phyloP scores from a whole-genome alignment of 2,797 vertebrate species.

The Saxicola maurus region DNA sequence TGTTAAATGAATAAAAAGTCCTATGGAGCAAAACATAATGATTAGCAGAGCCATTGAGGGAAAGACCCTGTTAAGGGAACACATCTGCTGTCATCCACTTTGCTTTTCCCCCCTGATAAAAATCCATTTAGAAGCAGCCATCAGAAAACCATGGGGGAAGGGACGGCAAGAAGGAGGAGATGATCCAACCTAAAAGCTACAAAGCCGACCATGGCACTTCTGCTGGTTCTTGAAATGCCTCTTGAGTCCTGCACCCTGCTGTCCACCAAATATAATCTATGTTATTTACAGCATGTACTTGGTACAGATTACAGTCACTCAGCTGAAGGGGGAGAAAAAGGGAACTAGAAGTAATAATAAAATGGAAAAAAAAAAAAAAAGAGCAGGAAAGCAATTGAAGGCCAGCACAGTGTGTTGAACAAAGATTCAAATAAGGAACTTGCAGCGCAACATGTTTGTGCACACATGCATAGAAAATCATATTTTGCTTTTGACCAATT shows the following conservation, averaged over 20 bases:
- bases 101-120: constrained; percentile 42
- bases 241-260: constrained; percentile 16
- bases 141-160: constrained; percentile 10
- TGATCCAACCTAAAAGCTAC: constrained; percentile 8
- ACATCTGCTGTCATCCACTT: constrained; percentile 48
- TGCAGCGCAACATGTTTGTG: neutral
- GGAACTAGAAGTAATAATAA: neutral
- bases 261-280: constrained; percentile 11
- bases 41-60: constrained; percentile 47
- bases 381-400: neutral
- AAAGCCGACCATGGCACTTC: neutral
- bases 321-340: neutral
- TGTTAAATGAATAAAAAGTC: constrained; percentile 62
- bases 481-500: neutral
- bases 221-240: constrained; percentile 24
- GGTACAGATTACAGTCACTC: constrained; percentile 33
- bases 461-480: neutral
- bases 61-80: constrained; percentile 53
- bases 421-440: neutral
- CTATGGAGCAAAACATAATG: constrained; percentile 57
- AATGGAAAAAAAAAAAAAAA: neutral
- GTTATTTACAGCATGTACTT: constrained; percentile 39
- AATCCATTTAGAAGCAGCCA: constrained; percentile 49
- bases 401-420: neutral
- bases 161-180: neutral